Percentiles rank a stretch among this genome's conserved stretches.
Evolutionary conservation across 2,888 invertebrate genomes (phyloP).

Genomic region (Agapostemon virescens): DNA sequence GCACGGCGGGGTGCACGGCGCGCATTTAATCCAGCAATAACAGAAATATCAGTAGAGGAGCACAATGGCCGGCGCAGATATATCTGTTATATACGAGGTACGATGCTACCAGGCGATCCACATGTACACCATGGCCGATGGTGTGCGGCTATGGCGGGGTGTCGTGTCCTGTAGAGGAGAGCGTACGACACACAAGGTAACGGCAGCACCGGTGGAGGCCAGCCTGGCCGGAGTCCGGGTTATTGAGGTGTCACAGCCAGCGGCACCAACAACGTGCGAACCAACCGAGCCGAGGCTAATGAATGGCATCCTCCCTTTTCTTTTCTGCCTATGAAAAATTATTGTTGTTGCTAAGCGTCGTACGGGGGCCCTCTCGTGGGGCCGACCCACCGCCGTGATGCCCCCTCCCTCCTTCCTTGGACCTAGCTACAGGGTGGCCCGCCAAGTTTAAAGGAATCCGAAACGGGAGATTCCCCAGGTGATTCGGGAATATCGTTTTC

Average conservation of each 20-base stretch:
- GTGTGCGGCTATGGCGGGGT: constrained; percentile 21
- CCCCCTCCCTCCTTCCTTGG: neutral
- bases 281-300: constrained; percentile 79
- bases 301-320: constrained; percentile 78
- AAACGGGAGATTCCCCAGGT: too few species aligned
- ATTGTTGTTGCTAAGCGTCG: constrained; percentile 71
- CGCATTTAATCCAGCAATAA: constrained; percentile 75
- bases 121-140: constrained; percentile 30
- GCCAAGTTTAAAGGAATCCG: too few species aligned
- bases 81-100: constrained; percentile 67
- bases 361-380: constrained; percentile 60
- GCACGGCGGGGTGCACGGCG: constrained; percentile 67
- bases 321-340: constrained; percentile 79
- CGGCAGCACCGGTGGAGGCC: constrained; percentile 30
- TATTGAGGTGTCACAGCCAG: constrained; percentile 79
- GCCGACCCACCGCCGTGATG: constrained; percentile 70
- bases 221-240: constrained; percentile 61
- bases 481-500: too few species aligned
- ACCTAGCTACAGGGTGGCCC: too few species aligned
- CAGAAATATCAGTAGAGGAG: constrained; percentile 73
- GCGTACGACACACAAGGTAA: constrained; percentile 37
- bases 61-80: constrained; percentile 71
- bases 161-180: constrained; percentile 45
- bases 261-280: constrained; percentile 80
- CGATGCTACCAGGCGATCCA: constrained; percentile 51